Conservation (phyloP, 1,140 invertebrate genomes). For the Pseudoatta argentina region DNA sequence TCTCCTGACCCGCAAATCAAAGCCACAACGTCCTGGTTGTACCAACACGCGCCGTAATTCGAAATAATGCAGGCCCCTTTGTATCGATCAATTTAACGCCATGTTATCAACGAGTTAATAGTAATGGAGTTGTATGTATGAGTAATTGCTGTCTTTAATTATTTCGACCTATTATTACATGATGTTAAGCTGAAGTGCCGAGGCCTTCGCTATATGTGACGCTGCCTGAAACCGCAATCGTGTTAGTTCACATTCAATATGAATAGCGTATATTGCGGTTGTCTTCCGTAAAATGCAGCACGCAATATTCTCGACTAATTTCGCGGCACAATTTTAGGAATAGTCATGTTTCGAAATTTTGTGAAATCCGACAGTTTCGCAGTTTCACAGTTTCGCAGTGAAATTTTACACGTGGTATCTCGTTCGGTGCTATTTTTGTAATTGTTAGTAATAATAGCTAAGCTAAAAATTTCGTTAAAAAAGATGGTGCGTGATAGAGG, state of each 20-base stretch:
- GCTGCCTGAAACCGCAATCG: slow-evolving; percentile 32
- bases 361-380: background rate
- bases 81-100: background rate
- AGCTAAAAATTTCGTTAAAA: slow-evolving; percentile 47
- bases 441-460: slow-evolving; percentile 1
- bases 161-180: slow-evolving; percentile 29
- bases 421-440: background rate
- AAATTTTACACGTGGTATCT: background rate
- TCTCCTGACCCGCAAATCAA: background rate
- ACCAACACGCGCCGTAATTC: background rate
- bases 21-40: background rate
- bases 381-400: background rate
- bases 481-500: background rate
- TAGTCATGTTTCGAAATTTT: background rate
- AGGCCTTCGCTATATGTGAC: slow-evolving; percentile 20
- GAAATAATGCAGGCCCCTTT: background rate
- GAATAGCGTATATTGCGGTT: slow-evolving; percentile 19
- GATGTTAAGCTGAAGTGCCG: slow-evolving; percentile 30
- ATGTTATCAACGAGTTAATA: slow-evolving; percentile 15
- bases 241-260: slow-evolving; percentile 35
- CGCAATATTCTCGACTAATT: slow-evolving; percentile 20
- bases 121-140: background rate
- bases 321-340: background rate
- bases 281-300: slow-evolving; percentile 29
- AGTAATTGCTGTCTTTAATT: slow-evolving; percentile 27